Base-by-base conservation (phyloP, 1,140 invertebrate genomes). In the Eriosoma lanigerum region DNA sequence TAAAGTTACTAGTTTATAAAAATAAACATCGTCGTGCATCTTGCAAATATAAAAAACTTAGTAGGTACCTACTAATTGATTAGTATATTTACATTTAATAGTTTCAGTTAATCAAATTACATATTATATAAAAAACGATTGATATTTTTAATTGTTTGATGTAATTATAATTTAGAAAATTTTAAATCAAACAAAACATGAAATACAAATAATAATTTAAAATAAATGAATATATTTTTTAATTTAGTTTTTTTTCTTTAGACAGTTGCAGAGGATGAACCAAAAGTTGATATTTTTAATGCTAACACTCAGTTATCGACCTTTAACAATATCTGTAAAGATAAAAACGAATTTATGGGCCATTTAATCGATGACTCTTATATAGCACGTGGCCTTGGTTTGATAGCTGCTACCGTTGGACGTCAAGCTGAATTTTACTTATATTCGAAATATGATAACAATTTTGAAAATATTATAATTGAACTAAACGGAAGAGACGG, bases 401-500 rank as follows among this genome's bases (percentile, higher is more conserved):
- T 76, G 32, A 76, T 76, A 58, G 26, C 72, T 9, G 72, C 72
- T 9, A 58, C 32, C 1, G 72, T 58, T 24, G 72, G 72, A 21
- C 72, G 72, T 4, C 32, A 38, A 24, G 5, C 72, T 8, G 54
- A 76, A 24, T 76, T 76, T 44, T 76, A 76, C n/a, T 9, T 76
- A 17, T 76, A 76, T 29, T 76, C 72, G 12, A 58, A 58, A 44
- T 76, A 76, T 21, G 38, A 58, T 38, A 24, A 58, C n/a, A 24
- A 26, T 19, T 76, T 56, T 21, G 72, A 76, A 15, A 44, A 58
- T n/a, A 4, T 76, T 21, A 6, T 44, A 5, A 26, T 76, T 17
- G 32, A 24, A 10, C 19, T 76, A 4, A 76, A 44, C 3, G 54
- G 72, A 24, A 52, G 72, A 1, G n/a, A 76, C 5, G 50, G 50